Base-by-base conservation (phyloP, 2,888 invertebrate genomes). In the Leptinotarsa rubiginosa region DNA sequence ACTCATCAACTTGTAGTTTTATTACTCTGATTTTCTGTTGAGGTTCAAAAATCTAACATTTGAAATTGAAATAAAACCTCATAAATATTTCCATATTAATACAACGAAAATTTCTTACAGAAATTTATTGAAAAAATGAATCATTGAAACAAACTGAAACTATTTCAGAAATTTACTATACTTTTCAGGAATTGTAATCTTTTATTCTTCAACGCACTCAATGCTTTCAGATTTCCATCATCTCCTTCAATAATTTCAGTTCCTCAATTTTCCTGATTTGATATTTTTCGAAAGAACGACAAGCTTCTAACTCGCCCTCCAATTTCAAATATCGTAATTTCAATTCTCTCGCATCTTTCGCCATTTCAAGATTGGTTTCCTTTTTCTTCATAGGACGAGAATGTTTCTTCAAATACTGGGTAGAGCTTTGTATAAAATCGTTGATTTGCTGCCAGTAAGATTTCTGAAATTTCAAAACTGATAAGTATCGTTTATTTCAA, bases 301-400 rank as follows among this genome's bases (percentile, higher is more conserved):
- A 65, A 10, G 75, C 80, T 69, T 78, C 75, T 7, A 81, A 59
- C 65, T 79, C 71, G 4, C 80, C 78, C 75, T 78, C 72, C 49
- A 80, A 31, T 75, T 79, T 74, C 47, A 76, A 71, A 41, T 76
- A 70, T 47, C 67, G 65, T 41, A 75, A 22, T 64, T 68, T 73
- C 25, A 62, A 52, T 64, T 70, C 64, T 66, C 69, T 74, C 1
- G 65, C 49, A 41, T 59, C 70, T 59, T 62, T 70, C 25, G 54
- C 66, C 2, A 64, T 2, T 1, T 50, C 65, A 31, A 41, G 31
- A 65, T 56, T 31, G 22, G 59, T 69, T 62, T 69, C 47, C 47
- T 5, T n/a, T 52, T 47, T 50, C 22, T 56, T 62, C 25, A 12
- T 22, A 1, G 47, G 16, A 20, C 41, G 50, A 3, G 52, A 47